Evolutionary conservation across 2,113 vertebrate genomes (phyloP).

Genomic region (Corythornis vintsioides): DNA sequence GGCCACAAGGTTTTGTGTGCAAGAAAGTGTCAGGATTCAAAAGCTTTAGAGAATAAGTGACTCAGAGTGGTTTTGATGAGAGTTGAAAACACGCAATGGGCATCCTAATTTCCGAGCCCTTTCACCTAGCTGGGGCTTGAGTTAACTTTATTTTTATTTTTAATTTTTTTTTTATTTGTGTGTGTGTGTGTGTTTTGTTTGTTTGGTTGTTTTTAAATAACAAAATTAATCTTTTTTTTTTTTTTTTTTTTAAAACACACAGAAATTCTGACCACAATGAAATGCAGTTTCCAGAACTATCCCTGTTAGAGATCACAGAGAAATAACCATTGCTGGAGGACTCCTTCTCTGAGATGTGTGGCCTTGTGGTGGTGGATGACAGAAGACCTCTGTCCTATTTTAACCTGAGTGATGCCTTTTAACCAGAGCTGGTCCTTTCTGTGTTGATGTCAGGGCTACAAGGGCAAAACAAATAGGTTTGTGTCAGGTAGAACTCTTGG

Average conservation of each 20-base stretch:
- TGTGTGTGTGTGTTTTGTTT: too few relatives aligned
- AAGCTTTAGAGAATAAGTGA: background rate
- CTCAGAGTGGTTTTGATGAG: background rate
- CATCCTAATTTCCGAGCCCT: accelerated
- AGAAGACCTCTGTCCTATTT: background rate
- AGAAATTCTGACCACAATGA: background rate
- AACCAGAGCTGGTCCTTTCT: background rate
- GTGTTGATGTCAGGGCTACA: background rate
- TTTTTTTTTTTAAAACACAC: background rate
- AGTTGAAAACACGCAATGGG: background rate
- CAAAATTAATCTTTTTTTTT: background rate
- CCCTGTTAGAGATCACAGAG: background rate
- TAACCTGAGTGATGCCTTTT: background rate
- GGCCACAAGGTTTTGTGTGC: background rate
- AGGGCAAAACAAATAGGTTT: background rate
- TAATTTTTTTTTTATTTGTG: background rate
- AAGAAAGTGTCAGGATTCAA: background rate
- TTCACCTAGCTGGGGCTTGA: background rate
- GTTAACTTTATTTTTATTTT: background rate
- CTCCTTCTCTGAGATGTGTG: accelerated
- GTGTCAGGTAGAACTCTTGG: background rate
- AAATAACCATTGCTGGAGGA: background rate
- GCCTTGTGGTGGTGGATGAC: accelerated
- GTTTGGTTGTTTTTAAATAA: background rate
- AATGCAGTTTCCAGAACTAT: background rate